Percentiles rank a stretch among this genome's conserved stretches.
These are phyloP conservation scores for Sula dactylatra DNA, from an alignment of 2,113 vertebrate species.

Conservation along the genomic window DNA sequence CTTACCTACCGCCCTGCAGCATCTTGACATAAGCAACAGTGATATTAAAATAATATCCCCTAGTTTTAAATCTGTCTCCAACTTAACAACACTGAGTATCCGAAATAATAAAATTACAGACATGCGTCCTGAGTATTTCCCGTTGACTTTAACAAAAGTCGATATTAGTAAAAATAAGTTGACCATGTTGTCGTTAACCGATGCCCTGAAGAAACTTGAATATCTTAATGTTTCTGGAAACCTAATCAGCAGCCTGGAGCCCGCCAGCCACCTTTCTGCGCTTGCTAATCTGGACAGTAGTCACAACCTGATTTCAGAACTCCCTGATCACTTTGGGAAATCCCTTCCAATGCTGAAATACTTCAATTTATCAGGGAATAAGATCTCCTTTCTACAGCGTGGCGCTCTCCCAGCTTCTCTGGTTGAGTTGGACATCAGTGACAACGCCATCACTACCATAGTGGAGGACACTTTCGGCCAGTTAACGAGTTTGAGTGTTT, in stretches of 20 bases:
- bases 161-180: slow-evolving; percentile 53
- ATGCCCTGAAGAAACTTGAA: background rate
- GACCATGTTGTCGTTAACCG: background rate
- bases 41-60: background rate
- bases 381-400: slow-evolving; percentile 49
- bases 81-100: background rate
- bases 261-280: fast-evolving
- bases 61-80: background rate
- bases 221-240: slow-evolving; percentile 42
- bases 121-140: background rate
- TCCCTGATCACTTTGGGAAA: background rate
- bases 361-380: slow-evolving; percentile 47
- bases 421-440: slow-evolving; percentile 35
- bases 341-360: slow-evolving; percentile 19
- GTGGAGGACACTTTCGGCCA: background rate
- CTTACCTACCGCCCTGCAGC: background rate
- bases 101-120: slow-evolving; percentile 29
- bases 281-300: slow-evolving; percentile 35
- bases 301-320: slow-evolving; percentile 38
- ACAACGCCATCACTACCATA: slow-evolving; percentile 33
- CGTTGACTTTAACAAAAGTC: background rate
- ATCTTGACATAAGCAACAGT: slow-evolving; percentile 10
- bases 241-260: background rate
- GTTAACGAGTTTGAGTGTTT: background rate
- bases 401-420: slow-evolving; percentile 41